Evolutionary conservation across 2,888 invertebrate genomes (phyloP), one percentile per base, ranked within the genome.

Genomic region (Xestia sexstrigata): DNA sequence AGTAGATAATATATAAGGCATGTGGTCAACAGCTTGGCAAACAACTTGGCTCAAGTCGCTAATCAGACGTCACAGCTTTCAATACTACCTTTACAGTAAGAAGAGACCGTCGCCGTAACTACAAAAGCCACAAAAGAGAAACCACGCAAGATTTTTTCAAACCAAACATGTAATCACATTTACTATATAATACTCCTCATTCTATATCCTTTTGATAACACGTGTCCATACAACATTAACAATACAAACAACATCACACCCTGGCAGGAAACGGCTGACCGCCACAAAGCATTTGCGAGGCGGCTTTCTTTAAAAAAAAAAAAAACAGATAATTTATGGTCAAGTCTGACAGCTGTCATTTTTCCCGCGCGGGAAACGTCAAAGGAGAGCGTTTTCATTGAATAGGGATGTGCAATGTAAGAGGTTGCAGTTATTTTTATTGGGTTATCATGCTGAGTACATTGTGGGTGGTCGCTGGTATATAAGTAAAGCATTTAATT

Each of bases 291-390:
- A 85, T 86, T 77, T 45, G 83, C 89, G 72, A 78, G 76, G 85
- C 79, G 79, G 87, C 89, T 84, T 89, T 88, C 88, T 86, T 83
- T 62, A 77, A 82, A 89, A 88, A 88, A 82, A 89, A 88, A 88
- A 88, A 86, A 88, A 87, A 84, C 70, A 63, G 68, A 77, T 84
- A 89, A 91, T 90, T 89, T 90, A 92, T 90, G 89, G 90, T 89
- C 86, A 88, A 84, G 78, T 82, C 78, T 90, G 93, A 92, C 94
- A 95, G 92, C 93, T 94, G 95, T 94, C 94, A 94, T 90, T 91
- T 94, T 93, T 91, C 91, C 91, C 92, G 92, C 87, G 87, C 89
- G 84, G 88, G 86, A 86, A 86, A 86, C 87, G 83, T 85, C 83
- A 85, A 84, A 85, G 78, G 76, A 65, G 75, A 76, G 86, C 74